Base-by-base conservation (phyloP, 2,113 vertebrate species). In the Tapirus terrestris region DNA sequence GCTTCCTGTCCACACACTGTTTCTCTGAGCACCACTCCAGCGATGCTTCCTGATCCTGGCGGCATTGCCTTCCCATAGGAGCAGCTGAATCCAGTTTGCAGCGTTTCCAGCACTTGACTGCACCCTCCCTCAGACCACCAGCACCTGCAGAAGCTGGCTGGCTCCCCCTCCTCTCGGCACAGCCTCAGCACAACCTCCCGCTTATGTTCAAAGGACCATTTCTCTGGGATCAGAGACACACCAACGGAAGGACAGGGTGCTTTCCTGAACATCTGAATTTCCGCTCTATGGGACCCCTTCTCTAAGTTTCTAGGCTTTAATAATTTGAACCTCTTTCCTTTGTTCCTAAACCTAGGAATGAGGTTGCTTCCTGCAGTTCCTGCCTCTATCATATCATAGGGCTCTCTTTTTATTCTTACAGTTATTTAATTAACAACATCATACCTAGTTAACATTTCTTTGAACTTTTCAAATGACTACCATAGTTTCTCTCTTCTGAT, bases 1-100 rank as follows among this genome's bases (percentile, higher is more conserved):
- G 0, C 11, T n/a, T 51, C 48, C 2, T 7, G 10, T 56, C 51
- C 21, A 25, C 31, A 13, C 0, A 1, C 6, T 76, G 9, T 79
- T 79, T 79, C 76, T 56, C 1, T 79, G 51, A 79, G 51, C 20
- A 79, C 51, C 18, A n/a, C 29, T 56, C 20, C 31, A 79, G 76
- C 20, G 8, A 21, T 56, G 33, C 48, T 23, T 60, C 56, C 53
- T 79, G 11, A 79, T n/a, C 20, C 20, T 79, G 76, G 10, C 48
- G 56, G 76, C 76, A n/a, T n/a, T n/a, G n/a, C 48, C 33, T 53
- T n/a, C 31, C 31, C 48, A 33, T 33, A 3, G 10, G 16, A 56
- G 31, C 14, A 56, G 31, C 48, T 23, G 76, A 79, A 79, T 56
- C 51, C 76, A 53, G 48, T 53, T 51, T 77, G 31, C 17, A n/a